Base-by-base conservation (phyloP, 1,140 invertebrate species). In the Drosophila jambulina region DNA sequence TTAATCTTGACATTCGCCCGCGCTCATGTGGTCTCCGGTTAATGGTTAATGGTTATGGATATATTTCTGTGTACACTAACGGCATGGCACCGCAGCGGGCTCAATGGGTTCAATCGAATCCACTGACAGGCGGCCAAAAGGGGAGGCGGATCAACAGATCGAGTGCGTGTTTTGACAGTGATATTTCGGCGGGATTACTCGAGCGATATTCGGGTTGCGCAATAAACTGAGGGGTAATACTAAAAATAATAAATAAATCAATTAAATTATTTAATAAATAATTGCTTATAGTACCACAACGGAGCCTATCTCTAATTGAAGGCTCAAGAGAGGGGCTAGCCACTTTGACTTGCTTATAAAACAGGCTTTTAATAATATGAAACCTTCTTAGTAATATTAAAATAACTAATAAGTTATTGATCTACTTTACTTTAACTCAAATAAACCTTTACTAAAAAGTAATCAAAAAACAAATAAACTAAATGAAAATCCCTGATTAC, bases 1-100 rank as follows among this genome's bases (percentile, higher is more conserved):
- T 43, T 93, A 76, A 46, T 94, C 94, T 60, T 94, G 80, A 64
- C 93, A 93, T 65, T 93, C 92, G 45, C 21, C 43, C 5, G 53
- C 19, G 23, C 42, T 45, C 54, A 60, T 61, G 29, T 61, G 40
- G 42, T 40, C 15, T 7, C 32, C 12, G 34, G 53, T 56, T 38
- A 54, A 32, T 57, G 48, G 48, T 34, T 25, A 19, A 43, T 64
- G 40, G 40, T 12, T 40, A 32, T 42, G 59, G 59, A 40, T 67
- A 53, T 67, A 45, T 67, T 46, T n/a, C 25, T 19, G 17, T 29
- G 48, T 51, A 51, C 48, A 51, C 25, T 67, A 69, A 69, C 27
- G 62, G 27, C 36, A 69, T 27, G 62, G 27, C 36, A 8, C 13
- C 29, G 21, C 36, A 12, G 6, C 38, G 21, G 13, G 61, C 23